Evolutionary conservation across 1,140 invertebrate genomes (phyloP).

Genomic region (Eumeta japonica): DNA sequence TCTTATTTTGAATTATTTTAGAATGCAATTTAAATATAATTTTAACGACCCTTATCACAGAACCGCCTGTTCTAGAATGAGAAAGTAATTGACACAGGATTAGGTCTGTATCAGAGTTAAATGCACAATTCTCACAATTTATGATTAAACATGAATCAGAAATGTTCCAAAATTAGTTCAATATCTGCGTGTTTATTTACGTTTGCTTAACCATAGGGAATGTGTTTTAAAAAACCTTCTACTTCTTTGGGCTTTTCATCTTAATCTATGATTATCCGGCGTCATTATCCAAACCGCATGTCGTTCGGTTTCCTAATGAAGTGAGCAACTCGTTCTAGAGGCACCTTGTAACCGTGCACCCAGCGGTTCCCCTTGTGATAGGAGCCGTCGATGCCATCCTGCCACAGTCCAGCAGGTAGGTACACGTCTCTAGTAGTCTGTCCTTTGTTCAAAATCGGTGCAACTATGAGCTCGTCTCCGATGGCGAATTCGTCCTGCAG

Average conservation of each 20-base stretch:
- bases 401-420: conserved; percentile 84
- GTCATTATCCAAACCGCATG: conserved; percentile 68
- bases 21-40: too few relatives aligned
- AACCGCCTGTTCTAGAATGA: too few relatives aligned
- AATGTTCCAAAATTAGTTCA: background rate
- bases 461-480: conserved; percentile 88
- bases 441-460: conserved; percentile 76
- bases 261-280: background rate
- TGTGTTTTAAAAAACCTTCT: background rate
- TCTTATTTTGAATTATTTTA: too few relatives aligned
- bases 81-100: too few relatives aligned
- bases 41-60: too few relatives aligned
- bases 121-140: too few relatives aligned
- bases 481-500: conserved; percentile 88
- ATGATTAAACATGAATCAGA: background rate
- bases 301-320: conserved; percentile 84
- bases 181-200: background rate
- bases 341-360: conserved; percentile 84
- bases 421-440: conserved; percentile 73
- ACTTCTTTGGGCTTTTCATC: background rate
- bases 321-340: conserved; percentile 77
- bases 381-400: conserved; percentile 83
- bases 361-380: conserved; percentile 82
- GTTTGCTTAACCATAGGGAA: background rate
- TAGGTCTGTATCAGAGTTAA: too few relatives aligned